phyloP scores from a whole-genome alignment of 1,140 invertebrate species.

The Plodia interpunctella region DNA sequence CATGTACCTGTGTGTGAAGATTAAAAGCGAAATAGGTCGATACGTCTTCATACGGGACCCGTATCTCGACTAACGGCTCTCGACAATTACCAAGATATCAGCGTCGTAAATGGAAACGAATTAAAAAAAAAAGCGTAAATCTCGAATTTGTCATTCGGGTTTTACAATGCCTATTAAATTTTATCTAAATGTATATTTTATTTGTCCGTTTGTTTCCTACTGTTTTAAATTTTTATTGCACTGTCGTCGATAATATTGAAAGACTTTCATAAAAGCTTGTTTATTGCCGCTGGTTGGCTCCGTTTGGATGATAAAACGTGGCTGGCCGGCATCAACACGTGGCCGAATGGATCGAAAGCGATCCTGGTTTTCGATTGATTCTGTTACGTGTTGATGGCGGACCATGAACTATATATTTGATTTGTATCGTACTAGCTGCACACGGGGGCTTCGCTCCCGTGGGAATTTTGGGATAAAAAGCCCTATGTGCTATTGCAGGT shows the following conservation, averaged over 20 bases:
- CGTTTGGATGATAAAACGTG: conserved; percentile 12
- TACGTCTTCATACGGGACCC: not conserved
- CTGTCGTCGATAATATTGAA: conserved; percentile 44
- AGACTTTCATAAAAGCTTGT: conserved; percentile 26
- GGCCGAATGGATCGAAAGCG: too few species aligned
- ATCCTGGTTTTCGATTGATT: too few species aligned
- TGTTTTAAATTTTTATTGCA: conserved; percentile 55
- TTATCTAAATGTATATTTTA: conserved; percentile 66
- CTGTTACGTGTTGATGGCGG: too few species aligned
- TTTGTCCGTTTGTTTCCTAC: conserved; percentile 47
- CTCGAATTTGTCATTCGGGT: conserved; percentile 45
- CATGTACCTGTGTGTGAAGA: too few species aligned
- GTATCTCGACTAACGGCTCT: not conserved
- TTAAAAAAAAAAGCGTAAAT: conserved; percentile 30
- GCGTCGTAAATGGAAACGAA: conserved; percentile 33
- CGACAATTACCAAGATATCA: conserved; percentile 6
- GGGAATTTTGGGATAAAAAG: too few species aligned
- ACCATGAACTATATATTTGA: too few species aligned
- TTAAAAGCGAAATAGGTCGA: not conserved
- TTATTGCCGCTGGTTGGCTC: not conserved
- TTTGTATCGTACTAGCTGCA: too few species aligned
- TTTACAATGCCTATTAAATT: conserved; percentile 59
- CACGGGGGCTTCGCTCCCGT: too few species aligned
- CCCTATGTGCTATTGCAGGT: too few species aligned
- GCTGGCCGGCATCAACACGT: too few species aligned